phyloP scores from a whole-genome alignment of 1,140 invertebrate genomes.

The Cheumatopsyche charites region DNA sequence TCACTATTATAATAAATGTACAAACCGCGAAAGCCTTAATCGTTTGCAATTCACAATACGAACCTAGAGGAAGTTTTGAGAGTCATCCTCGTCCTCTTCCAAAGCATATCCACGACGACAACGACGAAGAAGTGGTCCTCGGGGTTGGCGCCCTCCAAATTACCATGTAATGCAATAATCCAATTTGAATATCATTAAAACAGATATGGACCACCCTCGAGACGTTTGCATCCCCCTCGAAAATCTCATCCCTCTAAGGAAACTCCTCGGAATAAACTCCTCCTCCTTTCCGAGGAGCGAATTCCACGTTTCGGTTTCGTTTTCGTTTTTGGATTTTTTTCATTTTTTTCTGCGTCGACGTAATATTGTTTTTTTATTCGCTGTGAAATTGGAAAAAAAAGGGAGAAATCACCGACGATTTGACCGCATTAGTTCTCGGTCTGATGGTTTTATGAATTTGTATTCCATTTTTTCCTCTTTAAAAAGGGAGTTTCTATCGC shows the following conservation, averaged over 20 bases:
- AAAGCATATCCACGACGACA: no score
- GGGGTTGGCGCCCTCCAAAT: conserved; percentile 34
- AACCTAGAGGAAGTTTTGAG: no score
- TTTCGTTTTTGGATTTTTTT: background rate
- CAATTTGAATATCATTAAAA: conserved; percentile 41
- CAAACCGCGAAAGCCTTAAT: no score
- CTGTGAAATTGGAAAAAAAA: background rate
- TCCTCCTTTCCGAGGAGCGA: no score
- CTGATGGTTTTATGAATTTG: no score
- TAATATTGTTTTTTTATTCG: background rate
- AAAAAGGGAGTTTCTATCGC: no score
- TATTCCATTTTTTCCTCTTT: no score
- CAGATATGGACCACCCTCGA: conserved; percentile 23
- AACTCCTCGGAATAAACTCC: no score
- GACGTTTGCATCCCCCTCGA: background rate
- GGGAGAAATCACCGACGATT: background rate
- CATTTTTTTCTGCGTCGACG: background rate
- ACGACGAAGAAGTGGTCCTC: background rate
- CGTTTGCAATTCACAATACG: no score
- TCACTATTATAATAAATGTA: no score
- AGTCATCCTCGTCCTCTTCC: no score
- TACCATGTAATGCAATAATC: conserved; percentile 40
- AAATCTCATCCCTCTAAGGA: background rate
- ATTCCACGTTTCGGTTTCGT: background rate
- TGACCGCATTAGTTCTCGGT: background rate